A percentile compares a stretch with the other conserved stretches of the same genome.
These are phyloP conservation scores for Tinamus guttatus DNA, from an alignment of 2,113 vertebrate genomes.

Conservation along the genomic window DNA sequence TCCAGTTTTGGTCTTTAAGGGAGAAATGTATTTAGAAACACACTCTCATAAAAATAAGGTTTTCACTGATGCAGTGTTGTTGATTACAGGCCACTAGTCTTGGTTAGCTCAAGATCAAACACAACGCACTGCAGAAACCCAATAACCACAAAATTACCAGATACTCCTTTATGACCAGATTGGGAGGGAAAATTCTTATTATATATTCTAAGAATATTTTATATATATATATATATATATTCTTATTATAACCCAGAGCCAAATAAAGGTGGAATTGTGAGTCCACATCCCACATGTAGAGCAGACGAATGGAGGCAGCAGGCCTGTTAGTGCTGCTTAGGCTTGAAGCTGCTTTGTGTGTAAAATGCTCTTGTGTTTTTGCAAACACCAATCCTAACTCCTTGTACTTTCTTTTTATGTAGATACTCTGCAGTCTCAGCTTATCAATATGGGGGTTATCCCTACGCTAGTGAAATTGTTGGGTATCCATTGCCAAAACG, in stretches of 20 bases:
- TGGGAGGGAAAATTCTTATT: neutral
- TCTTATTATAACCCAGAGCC: neutral
- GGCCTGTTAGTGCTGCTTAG: neutral
- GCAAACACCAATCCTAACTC: constrained; percentile 23
- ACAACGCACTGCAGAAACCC: neutral
- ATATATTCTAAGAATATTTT: too few relatives aligned
- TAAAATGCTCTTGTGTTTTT: constrained; percentile 15
- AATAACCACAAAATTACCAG: neutral
- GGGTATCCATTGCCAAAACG: constrained; percentile 92
- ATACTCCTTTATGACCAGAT: neutral
- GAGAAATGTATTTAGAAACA: neutral
- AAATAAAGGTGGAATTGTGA: neutral
- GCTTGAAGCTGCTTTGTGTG: constrained; percentile 7
- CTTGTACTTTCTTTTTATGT: constrained; percentile 63
- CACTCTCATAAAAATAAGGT: neutral
- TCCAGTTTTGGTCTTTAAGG: constrained; percentile 40
- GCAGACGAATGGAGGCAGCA: neutral
- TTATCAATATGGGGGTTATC: constrained; percentile 97
- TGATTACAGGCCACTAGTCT: constrained; percentile 8
- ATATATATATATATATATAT: too few relatives aligned
- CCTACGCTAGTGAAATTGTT: constrained; percentile 95
- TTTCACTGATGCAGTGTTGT: neutral
- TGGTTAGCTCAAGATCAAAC: constrained; percentile 15
- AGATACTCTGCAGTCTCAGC: constrained; percentile 97
- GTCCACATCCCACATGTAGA: neutral